Evolutionary conservation across 2,113 vertebrate genomes (phyloP).

Genomic region (Phocoena sinus): DNA sequence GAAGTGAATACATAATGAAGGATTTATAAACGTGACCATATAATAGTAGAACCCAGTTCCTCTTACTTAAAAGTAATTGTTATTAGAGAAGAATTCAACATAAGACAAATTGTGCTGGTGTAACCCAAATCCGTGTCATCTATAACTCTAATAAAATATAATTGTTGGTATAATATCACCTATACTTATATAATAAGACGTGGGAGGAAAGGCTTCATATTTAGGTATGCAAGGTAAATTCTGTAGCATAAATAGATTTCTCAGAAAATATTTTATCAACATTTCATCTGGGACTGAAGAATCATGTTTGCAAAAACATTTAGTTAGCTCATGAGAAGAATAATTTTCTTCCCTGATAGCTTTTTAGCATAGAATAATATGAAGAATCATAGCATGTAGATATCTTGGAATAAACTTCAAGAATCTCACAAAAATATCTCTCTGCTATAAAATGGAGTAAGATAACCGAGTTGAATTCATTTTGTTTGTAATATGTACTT

Average conservation of each 20-base stretch:
- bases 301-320: not conserved
- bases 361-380: not conserved
- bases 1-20: not conserved
- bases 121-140: not conserved
- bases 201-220: not conserved
- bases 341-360: not conserved
- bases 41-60: not conserved
- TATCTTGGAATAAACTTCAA: not conserved
- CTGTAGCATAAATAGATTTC: not conserved
- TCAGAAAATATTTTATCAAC: not conserved
- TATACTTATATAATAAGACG: not conserved
- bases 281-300: not conserved
- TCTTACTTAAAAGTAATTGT: not conserved
- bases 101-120: not conserved
- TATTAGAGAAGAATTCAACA: not conserved
- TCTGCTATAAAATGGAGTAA: not conserved
- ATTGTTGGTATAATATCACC: not conserved
- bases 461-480: not conserved
- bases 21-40: not conserved
- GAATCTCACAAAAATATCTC: not conserved
- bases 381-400: not conserved
- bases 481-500: constrained; percentile 25
- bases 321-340: not conserved
- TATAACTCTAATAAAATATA: not conserved
- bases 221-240: not conserved